Conservation (phyloP, 1,140 invertebrate genomes). For the Drosophila navojoa region DNA sequence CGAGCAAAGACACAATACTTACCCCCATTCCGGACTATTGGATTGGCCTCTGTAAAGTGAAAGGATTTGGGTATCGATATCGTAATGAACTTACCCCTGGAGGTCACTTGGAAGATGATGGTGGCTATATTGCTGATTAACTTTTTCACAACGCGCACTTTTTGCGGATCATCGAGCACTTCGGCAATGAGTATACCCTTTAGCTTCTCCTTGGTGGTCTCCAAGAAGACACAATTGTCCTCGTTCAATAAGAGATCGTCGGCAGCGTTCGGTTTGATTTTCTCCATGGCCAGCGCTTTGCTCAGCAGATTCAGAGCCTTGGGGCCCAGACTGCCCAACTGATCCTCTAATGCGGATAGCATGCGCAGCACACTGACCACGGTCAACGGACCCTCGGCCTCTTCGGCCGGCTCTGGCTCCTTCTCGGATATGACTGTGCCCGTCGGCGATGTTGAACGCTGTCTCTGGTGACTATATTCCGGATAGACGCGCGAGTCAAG, state of each 20-base stretch:
- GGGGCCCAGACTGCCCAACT: conserved; percentile 91
- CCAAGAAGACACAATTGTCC: conserved; percentile 89
- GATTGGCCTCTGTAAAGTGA: neutral
- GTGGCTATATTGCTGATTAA: conserved; percentile 88
- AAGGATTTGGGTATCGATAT: neutral
- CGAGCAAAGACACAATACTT: conserved; percentile 16
- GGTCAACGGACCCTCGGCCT: conserved; percentile 83
- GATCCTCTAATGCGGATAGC: conserved; percentile 91
- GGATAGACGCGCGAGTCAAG: conserved; percentile 63
- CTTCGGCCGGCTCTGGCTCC: conserved; percentile 29
- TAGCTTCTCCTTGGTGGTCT: conserved; percentile 93
- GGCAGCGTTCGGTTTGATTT: conserved; percentile 88
- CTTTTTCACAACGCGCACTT: conserved; percentile 81
- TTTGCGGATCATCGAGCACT: conserved; percentile 86
- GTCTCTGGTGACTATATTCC: conserved; percentile 51
- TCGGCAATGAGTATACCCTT: conserved; percentile 92
- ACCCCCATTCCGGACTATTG: neutral
- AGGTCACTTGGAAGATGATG: conserved; percentile 87
- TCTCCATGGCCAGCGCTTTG: conserved; percentile 90
- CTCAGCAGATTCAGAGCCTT: conserved; percentile 90
- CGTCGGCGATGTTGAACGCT: conserved; percentile 42
- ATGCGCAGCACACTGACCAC: conserved; percentile 89
- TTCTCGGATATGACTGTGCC: conserved; percentile 22
- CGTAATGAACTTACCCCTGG: conserved; percentile 83
- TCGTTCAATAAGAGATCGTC: conserved; percentile 89